Conservation (phyloP, 2,797 vertebrate genomes). For the Setipinna tenuifilis region DNA sequence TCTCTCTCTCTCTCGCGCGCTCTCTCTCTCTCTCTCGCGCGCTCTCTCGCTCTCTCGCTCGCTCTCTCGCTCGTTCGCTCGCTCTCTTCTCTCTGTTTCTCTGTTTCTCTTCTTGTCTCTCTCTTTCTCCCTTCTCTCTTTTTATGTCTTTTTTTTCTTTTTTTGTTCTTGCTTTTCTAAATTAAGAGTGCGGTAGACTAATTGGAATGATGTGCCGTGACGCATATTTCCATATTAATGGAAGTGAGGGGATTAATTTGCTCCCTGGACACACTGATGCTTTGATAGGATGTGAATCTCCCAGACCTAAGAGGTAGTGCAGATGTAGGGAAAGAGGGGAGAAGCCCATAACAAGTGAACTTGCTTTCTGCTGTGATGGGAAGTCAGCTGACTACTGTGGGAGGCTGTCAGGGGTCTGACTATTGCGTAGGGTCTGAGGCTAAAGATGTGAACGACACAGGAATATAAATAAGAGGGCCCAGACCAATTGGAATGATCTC, state of each 20-base stretch:
- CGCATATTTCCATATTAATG: conserved; percentile 59
- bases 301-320: conserved; percentile 39
- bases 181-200: conserved; percentile 16
- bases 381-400: not conserved
- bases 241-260: conserved; percentile 58
- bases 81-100: not conserved
- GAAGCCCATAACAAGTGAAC: conserved; percentile 10
- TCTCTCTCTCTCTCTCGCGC: not conserved
- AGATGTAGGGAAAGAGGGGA: conserved; percentile 38
- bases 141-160: not conserved
- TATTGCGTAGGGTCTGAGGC: not conserved
- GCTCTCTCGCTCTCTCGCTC: not conserved
- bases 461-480: not conserved
- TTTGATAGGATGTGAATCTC: conserved; percentile 54
- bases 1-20: not conserved
- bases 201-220: conserved; percentile 52
- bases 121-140: not conserved
- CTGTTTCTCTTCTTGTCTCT: not conserved
- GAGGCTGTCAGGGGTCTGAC: not conserved
- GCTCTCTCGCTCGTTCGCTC: not conserved
- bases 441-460: not conserved
- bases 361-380: not conserved
- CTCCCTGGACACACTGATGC: conserved; percentile 49
- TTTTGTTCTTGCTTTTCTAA: conserved; percentile 6
- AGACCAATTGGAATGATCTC: not conserved